Evolutionary conservation across 2,113 vertebrate genomes (phyloP).

Genomic region (Menura novaehollandiae): DNA sequence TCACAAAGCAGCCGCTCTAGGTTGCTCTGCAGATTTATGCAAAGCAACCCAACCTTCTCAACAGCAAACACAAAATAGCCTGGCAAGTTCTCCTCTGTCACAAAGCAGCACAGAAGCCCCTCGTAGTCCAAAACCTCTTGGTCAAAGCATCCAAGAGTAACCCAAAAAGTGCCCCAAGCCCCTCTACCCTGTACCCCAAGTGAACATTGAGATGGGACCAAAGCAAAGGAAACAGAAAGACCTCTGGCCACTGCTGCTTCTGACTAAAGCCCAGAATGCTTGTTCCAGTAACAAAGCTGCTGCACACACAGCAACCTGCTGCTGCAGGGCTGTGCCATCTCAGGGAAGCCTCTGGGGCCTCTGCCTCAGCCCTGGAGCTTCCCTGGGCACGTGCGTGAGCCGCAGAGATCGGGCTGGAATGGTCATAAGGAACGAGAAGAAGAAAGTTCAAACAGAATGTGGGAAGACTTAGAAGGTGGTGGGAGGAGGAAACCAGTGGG

Average conservation of each 20-base stretch:
- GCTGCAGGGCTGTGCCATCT: not conserved
- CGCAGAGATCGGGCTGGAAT: slow-evolving; percentile 82
- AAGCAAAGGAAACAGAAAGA: not conserved
- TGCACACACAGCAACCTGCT: not conserved
- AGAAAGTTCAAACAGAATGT: slow-evolving; percentile 83
- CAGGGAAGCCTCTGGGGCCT: not conserved
- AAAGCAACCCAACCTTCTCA: not conserved
- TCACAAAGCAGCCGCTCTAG: not conserved
- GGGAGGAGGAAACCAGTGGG: slow-evolving; percentile 61
- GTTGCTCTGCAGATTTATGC: not conserved
- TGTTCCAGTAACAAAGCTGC: not conserved
- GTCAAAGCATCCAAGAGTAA: not conserved
- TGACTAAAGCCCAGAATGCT: not conserved
- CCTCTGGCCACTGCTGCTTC: not conserved
- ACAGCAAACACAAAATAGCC: not conserved
- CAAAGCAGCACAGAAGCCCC: not conserved
- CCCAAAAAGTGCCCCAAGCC: not conserved
- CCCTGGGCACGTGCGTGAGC: slow-evolving; percentile 82
- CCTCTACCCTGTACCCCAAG: accelerated
- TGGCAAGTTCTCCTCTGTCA: not conserved
- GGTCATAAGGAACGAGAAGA: slow-evolving; percentile 84
- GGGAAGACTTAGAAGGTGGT: slow-evolving; percentile 76
- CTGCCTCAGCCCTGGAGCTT: slow-evolving; percentile 46
- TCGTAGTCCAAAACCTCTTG: not conserved
- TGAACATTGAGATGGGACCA: not conserved